phyloP scores from a whole-genome alignment of 2,888 invertebrate genomes.

The Synanthedon andrenaeformis region DNA sequence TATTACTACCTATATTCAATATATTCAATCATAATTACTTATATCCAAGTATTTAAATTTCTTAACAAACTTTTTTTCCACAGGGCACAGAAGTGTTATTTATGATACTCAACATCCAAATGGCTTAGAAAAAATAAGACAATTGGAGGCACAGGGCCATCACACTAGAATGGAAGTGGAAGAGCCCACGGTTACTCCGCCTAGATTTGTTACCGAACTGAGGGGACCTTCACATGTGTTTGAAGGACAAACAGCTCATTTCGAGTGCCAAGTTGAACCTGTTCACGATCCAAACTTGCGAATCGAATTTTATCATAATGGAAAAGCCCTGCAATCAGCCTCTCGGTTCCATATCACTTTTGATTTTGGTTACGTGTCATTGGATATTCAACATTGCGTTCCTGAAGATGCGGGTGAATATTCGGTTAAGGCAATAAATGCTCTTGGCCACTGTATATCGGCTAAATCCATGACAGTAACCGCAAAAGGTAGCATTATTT shows the following conservation, averaged over 20 bases:
- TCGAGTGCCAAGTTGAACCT: constrained; percentile 94
- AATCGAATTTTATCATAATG: constrained; percentile 93
- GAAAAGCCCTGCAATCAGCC: constrained; percentile 90
- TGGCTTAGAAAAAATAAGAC: constrained; percentile 89
- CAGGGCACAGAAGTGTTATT: constrained; percentile 85
- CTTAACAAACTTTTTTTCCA: constrained; percentile 13
- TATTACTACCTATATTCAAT: too few species aligned
- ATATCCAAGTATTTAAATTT: too few species aligned
- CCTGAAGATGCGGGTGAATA: constrained; percentile 97
- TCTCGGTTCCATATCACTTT: constrained; percentile 94
- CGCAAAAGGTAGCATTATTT: constrained; percentile 85
- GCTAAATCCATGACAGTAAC: constrained; percentile 85
- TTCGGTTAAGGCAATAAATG: constrained; percentile 91
- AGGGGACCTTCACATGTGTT: constrained; percentile 87
- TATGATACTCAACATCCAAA: constrained; percentile 93
- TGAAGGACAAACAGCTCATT: constrained; percentile 95
- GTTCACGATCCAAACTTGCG: constrained; percentile 90
- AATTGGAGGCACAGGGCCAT: constrained; percentile 89
- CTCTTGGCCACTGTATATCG: constrained; percentile 89
- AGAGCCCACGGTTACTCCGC: constrained; percentile 83
- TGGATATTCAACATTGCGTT: constrained; percentile 94
- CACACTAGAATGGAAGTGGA: constrained; percentile 84
- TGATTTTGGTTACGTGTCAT: constrained; percentile 97
- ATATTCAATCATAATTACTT: too few species aligned
- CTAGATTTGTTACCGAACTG: constrained; percentile 87